Evolutionary conservation across 2,888 invertebrate species (phyloP), one percentile per base, ranked within the genome.

Genomic region (Ligdia adustata): DNA sequence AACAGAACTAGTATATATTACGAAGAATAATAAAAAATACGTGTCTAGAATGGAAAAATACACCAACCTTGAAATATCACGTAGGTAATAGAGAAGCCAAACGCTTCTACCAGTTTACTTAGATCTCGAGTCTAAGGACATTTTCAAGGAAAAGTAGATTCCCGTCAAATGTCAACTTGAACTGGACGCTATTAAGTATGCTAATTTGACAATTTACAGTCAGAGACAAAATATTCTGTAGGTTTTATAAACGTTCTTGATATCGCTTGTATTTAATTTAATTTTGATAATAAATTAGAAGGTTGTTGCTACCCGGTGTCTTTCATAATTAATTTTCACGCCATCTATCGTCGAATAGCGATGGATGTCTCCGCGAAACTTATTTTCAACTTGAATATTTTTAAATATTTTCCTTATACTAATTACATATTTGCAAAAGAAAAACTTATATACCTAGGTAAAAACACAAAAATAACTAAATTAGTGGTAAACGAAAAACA

Each of bases 151-250:
- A 37, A 47, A 37, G 41, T 47, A 54, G 46, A 50, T 40, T 32
- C 16, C 26, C 16, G 33, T 20, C 52, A 66, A 67, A 71, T 74
- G 69, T 73, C 79, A 67, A 57, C 53, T 35, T 55, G 51, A 29
- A 66, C 57, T 63, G 65, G 75, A 57, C 53, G 43, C 50, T 66
- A 60, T 64, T 71, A 72, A 68, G 60, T 75, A 80, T 80, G 79
- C 55, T 72, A 80, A 80, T 80, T 31, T 46, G 44, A 41, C 41
- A 45, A 66, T 74, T 72, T 68, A 66, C 54, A 72, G 47, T 58
- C 69, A 43, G 34, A 52, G 52, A 44, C 49, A 54, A 63, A 49
- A 51, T 53, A 45, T 52, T 55, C 39, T 42, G 46, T 37, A 55
- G 27, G 40, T 24, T 43, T 47, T 43, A 42, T 28, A 43, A 33